Conservation (phyloP, 2,888 invertebrate species). For the Conchocele bisecta region DNA sequence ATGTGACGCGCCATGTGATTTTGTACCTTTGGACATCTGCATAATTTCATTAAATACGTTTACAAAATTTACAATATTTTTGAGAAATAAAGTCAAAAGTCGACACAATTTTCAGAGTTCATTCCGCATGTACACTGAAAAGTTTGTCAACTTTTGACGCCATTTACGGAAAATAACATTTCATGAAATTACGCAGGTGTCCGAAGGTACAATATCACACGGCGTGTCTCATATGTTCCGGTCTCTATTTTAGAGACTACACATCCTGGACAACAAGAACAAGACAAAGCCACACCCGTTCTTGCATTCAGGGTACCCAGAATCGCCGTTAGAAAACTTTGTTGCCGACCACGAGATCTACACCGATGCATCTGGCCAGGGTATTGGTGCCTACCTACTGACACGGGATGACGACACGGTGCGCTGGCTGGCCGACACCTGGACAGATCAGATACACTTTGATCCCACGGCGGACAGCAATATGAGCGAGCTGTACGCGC, state of each 20-base stretch:
- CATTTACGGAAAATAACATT: too few relatives aligned
- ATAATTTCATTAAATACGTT: too few relatives aligned
- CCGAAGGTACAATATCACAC: background rate
- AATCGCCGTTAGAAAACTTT: background rate
- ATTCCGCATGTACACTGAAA: too few relatives aligned
- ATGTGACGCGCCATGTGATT: too few relatives aligned
- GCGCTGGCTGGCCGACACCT: constrained; percentile 58
- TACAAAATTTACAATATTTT: too few relatives aligned
- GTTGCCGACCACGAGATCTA: constrained; percentile 61
- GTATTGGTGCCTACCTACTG: constrained; percentile 66
- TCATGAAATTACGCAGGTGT: too few relatives aligned
- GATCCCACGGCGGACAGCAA: constrained; percentile 9
- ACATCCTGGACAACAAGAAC: constrained; percentile 38
- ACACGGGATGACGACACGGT: constrained; percentile 44
- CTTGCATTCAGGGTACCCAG: constrained; percentile 2
- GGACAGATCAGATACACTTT: constrained; percentile 40
- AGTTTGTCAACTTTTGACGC: too few relatives aligned
- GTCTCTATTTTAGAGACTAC: constrained; percentile 43
- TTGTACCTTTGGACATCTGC: too few relatives aligned
- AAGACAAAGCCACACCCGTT: constrained; percentile 12
- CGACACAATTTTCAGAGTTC: too few relatives aligned
- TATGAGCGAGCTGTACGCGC: constrained; percentile 63
- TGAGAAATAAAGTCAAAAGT: too few relatives aligned
- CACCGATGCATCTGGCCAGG: constrained; percentile 62
- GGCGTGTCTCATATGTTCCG: background rate